Evolutionary conservation across 1,140 invertebrate species (phyloP).

Genomic region (Antheraea mylitta): DNA sequence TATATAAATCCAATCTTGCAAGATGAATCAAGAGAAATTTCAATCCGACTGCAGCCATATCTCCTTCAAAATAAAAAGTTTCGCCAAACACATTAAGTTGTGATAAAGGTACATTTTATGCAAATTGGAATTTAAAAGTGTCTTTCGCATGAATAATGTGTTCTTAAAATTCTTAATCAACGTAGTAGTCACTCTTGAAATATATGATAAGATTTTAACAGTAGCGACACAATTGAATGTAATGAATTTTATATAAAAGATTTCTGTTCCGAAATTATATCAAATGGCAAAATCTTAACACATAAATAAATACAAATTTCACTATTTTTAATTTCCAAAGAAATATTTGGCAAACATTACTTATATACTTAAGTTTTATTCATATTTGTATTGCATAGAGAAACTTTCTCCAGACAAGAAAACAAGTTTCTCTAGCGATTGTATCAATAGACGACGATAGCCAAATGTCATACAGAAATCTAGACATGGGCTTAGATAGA

Average conservation of each 20-base stretch:
- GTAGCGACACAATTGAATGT: no score
- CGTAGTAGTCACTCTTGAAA: background rate
- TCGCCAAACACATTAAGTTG: conserved; percentile 9
- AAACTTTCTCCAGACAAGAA: background rate
- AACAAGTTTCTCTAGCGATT: background rate
- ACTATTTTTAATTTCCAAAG: background rate
- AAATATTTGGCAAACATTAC: background rate
- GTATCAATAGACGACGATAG: background rate
- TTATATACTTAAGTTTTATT: background rate
- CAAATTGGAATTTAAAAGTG: conserved; percentile 41
- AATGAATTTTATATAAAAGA: no score
- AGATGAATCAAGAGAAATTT: background rate
- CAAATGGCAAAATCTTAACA: no score
- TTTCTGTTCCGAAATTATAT: no score
- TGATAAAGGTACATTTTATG: conserved; percentile 46
- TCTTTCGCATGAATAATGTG: conserved; percentile 4
- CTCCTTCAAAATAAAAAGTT: background rate
- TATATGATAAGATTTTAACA: background rate
- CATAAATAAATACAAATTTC: background rate
- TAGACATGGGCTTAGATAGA: background rate
- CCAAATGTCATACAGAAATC: background rate
- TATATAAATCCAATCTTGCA: conserved; percentile 2
- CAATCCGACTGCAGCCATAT: background rate
- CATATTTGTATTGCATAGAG: background rate
- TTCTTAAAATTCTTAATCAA: background rate